These are phyloP conservation scores for Simalia tracyae DNA, from an alignment of 2,797 vertebrate species.

Conservation along the genomic window DNA sequence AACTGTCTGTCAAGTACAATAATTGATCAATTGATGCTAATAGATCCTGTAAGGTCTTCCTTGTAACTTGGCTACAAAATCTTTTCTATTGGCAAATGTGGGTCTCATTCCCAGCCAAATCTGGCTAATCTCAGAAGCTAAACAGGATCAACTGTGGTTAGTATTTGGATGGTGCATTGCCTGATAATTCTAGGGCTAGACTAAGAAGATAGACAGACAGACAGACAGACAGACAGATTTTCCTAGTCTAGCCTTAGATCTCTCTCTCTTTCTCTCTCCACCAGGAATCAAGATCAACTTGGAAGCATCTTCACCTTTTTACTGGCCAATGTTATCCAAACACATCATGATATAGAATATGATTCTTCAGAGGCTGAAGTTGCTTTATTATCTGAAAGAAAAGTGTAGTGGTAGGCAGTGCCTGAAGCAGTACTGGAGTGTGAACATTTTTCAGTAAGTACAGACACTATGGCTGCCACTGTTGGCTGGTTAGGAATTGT, in stretches of 20 bases:
- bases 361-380: background rate
- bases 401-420: background rate
- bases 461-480: background rate
- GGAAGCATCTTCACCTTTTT: background rate
- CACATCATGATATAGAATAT: background rate
- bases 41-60: background rate
- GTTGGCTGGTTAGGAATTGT: background rate
- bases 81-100: background rate
- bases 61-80: background rate
- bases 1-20: background rate
- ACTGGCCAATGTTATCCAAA: background rate
- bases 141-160: background rate
- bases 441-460: background rate
- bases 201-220: background rate
- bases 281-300: background rate
- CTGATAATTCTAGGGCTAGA: background rate
- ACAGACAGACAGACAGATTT: background rate
- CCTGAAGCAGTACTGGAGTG: background rate
- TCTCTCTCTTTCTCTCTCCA: too few species aligned
- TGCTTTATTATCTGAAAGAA: background rate
- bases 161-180: background rate
- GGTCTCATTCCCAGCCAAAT: background rate
- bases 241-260: background rate
- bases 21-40: background rate
- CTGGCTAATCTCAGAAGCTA: background rate